phyloP scores from a whole-genome alignment of 2,113 vertebrate species.

The Jaculus jaculus region DNA sequence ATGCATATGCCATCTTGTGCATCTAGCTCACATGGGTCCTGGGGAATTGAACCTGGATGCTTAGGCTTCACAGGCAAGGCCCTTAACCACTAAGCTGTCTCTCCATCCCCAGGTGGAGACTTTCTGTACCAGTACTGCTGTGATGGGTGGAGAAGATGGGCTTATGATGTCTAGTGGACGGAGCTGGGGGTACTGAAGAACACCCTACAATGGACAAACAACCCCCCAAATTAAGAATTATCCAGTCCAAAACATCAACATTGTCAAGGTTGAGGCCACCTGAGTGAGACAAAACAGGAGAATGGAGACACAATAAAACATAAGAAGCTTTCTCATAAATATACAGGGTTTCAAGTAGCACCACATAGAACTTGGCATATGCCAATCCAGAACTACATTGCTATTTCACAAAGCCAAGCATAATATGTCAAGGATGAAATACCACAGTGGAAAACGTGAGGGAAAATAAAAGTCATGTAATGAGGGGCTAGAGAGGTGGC shows the following conservation, averaged over 20 bases:
- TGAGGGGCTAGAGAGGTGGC: too few relatives aligned
- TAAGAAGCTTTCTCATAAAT: neutral
- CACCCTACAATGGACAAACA: neutral
- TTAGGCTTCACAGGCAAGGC: too few relatives aligned
- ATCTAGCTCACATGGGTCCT: too few relatives aligned
- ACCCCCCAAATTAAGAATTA: neutral
- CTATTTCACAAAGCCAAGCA: conserved; percentile 1
- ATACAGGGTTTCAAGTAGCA: neutral
- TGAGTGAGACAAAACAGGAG: neutral
- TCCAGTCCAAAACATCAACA: neutral
- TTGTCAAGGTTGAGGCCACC: neutral
- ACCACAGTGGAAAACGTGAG: neutral
- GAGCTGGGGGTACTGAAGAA: neutral
- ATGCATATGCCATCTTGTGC: too few relatives aligned
- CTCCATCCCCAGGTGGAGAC: neutral
- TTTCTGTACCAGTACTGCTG: neutral
- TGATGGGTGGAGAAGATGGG: neutral
- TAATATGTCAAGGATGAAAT: neutral
- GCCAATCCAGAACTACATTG: neutral
- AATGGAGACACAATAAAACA: neutral
- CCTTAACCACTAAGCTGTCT: too few relatives aligned
- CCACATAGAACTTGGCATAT: neutral
- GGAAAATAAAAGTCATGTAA: neutral
- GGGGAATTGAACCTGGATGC: too few relatives aligned
- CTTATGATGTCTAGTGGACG: neutral